A percentile compares a stretch with the other conserved stretches of the same genome.
These are phyloP conservation scores for Holothuria glaberrima DNA, from an alignment of 35 echinoderm and acorn worm genomes.

Conservation along the genomic window DNA sequence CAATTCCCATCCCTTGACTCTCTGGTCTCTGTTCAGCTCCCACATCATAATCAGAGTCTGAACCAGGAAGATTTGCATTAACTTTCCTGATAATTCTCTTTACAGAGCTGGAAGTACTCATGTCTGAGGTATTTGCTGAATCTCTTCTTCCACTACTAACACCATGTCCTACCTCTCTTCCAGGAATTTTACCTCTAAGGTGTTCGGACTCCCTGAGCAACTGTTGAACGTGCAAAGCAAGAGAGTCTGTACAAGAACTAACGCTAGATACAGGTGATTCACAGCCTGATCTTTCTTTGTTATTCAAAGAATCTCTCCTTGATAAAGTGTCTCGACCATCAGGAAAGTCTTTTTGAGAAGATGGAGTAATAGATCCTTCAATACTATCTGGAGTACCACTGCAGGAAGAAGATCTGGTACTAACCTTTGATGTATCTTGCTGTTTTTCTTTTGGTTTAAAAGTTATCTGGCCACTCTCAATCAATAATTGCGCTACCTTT, in stretches of 20 bases:
- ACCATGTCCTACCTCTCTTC: not conserved
- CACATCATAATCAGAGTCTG: conserved; percentile 14
- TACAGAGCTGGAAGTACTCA: conserved; percentile 60
- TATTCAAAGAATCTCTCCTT: conserved; percentile 42
- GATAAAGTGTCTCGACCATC: conserved; percentile 1
- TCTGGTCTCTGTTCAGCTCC: not conserved
- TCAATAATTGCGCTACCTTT: conserved; percentile 57
- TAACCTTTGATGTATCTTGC: conserved; percentile 15
- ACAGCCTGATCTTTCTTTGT: not conserved
- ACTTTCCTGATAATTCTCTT: conserved; percentile 57
- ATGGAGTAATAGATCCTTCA: conserved; percentile 45
- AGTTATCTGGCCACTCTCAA: conserved; percentile 24
- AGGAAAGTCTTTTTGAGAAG: conserved; percentile 44
- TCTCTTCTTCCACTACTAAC: not conserved
- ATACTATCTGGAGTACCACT: conserved; percentile 67
- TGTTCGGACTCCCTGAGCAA: conserved; percentile 42
- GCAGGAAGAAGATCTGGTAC: conserved; percentile 46
- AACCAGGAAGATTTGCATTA: conserved; percentile 28
- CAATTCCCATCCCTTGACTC: not conserved
- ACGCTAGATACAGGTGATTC: conserved; percentile 27
- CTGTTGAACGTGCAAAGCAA: conserved; percentile 40
- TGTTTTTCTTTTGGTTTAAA: conserved; percentile 1
- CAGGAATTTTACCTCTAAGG: conserved; percentile 24
- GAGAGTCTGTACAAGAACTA: conserved; percentile 46
- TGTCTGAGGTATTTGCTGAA: conserved; percentile 23